Conservation (phyloP, 1,140 invertebrate species). For the Drosophila nasuta region DNA sequence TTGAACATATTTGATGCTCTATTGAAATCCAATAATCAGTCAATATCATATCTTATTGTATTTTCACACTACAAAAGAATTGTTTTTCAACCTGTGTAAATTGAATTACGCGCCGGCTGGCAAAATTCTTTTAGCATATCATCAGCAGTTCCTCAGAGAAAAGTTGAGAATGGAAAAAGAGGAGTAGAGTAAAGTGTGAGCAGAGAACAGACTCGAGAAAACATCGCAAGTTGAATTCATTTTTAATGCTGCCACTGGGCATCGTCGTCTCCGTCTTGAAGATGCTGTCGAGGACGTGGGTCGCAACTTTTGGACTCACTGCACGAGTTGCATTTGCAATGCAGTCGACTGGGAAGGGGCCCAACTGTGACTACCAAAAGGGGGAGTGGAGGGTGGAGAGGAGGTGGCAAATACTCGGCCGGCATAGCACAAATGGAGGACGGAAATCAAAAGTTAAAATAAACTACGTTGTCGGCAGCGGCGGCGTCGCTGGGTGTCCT, state of each 20-base stretch:
- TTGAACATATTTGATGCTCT: too few species aligned
- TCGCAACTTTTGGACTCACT: slow-evolving; percentile 65
- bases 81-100: slow-evolving; percentile 30
- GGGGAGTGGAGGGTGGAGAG: background rate
- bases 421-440: slow-evolving; percentile 47
- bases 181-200: background rate
- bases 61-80: background rate
- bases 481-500: slow-evolving; percentile 21
- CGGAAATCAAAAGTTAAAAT: slow-evolving; percentile 84
- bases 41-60: background rate
- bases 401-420: slow-evolving; percentile 18
- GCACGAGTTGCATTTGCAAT: slow-evolving; percentile 54
- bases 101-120: slow-evolving; percentile 37
- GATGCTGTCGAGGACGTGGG: slow-evolving; percentile 31
- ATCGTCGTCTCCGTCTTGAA: slow-evolving; percentile 25
- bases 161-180: background rate
- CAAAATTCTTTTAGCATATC: slow-evolving; percentile 5
- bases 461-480: slow-evolving; percentile 57
- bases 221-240: slow-evolving; percentile 66
- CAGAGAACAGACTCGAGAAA: background rate
- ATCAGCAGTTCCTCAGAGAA: slow-evolving; percentile 8
- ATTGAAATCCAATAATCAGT: too few species aligned
- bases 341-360: slow-evolving; percentile 23
- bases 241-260: slow-evolving; percentile 64
- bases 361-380: background rate